Evolutionary conservation across 2,888 invertebrate genomes (phyloP), one percentile per base, ranked within the genome.

Genomic region (Sarcophaga carnaria): DNA sequence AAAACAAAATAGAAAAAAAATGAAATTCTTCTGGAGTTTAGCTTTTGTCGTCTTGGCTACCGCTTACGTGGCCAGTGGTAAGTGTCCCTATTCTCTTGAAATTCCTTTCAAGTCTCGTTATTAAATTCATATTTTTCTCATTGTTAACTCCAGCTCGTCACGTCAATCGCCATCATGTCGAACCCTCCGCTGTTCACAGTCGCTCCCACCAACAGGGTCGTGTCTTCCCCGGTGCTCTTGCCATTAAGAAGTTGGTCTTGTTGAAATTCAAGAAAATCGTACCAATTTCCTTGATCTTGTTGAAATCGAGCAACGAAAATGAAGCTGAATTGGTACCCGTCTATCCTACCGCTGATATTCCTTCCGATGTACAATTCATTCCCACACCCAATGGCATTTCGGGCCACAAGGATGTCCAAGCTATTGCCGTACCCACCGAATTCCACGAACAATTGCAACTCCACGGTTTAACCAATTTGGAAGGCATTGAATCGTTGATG

Each of bases 241-340:
- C 91, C 78, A 90, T 92, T 75, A 92, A 92, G 89, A 93, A 92
- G 88, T 89, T 92, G 86, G 91, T 93, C 47, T 85, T 92, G 82
- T 88, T 92, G 45, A 92, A 93, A 80, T 91, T 92, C 86, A 92
- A 92, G 84, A 92, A 91, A 83, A 90, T 93, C 62, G 88, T 91
- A 11, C 93, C 93, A 45, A 91, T 92, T 64, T 92, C 92, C 0
- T 77, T 92, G 83, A 91, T 92, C 69, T 89, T 93, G 66, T 88
- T 92, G 2, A 90, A 89, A 83, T 90, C 92, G 0, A 90, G 88
- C 88, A 91, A 92, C 27, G 92, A 91, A 70, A 92, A 90, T 20
- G 92, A 92, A 67, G 91, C 91, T 6, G 92, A 92, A 74, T 85
- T 92, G 83, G 92, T 92, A 80, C 92, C 93, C 1, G 91, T 93